Conservation (phyloP, 2,888 invertebrate species). For the Taenaris catops region DNA sequence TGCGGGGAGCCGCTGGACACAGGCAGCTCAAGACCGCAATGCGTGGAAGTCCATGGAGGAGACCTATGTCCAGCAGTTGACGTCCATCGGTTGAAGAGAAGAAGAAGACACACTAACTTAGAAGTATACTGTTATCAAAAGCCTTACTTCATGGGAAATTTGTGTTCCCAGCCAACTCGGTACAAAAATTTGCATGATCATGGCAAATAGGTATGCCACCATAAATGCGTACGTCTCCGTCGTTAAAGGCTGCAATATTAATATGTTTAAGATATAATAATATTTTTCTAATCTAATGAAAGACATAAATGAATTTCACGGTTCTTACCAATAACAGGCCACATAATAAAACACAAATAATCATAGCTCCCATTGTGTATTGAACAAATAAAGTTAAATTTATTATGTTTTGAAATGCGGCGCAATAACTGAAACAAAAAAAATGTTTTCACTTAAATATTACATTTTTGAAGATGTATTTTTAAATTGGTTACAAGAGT, state of each 20-base stretch:
- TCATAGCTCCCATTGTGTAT: constrained; percentile 40
- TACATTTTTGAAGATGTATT: no score
- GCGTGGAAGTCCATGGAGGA: no score
- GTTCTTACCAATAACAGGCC: constrained; percentile 41
- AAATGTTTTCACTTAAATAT: no score
- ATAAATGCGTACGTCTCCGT: constrained; percentile 36
- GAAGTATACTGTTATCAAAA: neutral
- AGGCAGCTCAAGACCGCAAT: no score
- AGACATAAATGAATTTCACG: neutral
- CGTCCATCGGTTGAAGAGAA: no score
- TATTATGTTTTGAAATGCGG: constrained; percentile 33
- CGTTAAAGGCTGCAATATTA: constrained; percentile 40
- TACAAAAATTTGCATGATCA: constrained; percentile 45
- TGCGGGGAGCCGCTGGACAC: no score
- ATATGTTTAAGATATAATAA: no score
- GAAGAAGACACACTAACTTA: no score
- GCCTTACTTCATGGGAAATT: constrained; percentile 41
- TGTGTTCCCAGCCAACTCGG: constrained; percentile 48
- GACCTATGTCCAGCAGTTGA: no score
- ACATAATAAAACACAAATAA: constrained; percentile 46
- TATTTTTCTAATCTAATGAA: no score
- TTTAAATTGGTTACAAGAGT: no score
- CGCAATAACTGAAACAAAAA: constrained; percentile 11
- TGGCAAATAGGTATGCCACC: constrained; percentile 37
- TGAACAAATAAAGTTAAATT: constrained; percentile 42